A percentile compares a stretch with the other conserved stretches of the same genome.
These are phyloP conservation scores for Emydocephalus ijimae DNA, from an alignment of 2,113 vertebrate genomes.

Conservation along the genomic window DNA sequence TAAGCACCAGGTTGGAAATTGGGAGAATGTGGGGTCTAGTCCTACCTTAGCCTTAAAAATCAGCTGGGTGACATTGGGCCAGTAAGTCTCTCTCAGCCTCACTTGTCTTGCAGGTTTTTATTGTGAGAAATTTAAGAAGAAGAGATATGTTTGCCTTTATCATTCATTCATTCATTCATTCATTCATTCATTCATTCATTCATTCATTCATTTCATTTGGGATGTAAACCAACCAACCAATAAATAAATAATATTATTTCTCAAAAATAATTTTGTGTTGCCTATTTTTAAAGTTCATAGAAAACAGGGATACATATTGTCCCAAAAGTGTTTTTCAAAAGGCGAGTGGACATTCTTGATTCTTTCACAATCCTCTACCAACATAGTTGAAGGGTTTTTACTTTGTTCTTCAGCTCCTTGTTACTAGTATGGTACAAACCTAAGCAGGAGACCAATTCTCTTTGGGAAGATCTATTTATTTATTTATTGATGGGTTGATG, in stretches of 20 bases:
- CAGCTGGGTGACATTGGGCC: background rate
- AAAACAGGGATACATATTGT: background rate
- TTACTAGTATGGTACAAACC: background rate
- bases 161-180: too few relatives aligned
- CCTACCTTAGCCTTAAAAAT: background rate
- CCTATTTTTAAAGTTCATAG: background rate
- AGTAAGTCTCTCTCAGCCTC: background rate
- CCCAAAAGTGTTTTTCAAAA: background rate
- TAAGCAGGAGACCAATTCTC: background rate
- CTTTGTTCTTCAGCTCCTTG: background rate
- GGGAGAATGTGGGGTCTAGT: background rate
- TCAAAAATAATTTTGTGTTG: background rate
- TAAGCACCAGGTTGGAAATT: background rate
- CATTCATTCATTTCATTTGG: too few relatives aligned
- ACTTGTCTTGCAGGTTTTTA: background rate
- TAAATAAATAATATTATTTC: background rate
- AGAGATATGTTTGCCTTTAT: background rate
- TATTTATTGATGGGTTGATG: background rate
- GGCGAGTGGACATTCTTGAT: background rate
- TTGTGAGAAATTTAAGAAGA: background rate
- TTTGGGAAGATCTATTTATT: background rate
- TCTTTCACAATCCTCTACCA: background rate
- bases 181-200: too few relatives aligned
- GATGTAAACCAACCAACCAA: background rate
- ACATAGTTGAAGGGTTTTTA: background rate